Conservation (phyloP, 2,113 vertebrate genomes). For the Alligator sinensis region DNA sequence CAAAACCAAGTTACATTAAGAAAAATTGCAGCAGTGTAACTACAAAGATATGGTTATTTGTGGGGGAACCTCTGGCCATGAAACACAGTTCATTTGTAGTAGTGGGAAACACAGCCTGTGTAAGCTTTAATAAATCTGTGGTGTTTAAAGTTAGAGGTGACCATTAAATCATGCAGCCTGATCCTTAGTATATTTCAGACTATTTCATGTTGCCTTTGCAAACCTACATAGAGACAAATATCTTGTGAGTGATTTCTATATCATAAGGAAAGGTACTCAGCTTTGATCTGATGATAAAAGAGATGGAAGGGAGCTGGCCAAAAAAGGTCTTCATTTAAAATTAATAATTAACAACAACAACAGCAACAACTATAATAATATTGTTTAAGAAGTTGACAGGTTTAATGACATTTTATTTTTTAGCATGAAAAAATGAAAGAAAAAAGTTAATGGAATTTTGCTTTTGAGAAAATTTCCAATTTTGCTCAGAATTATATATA, state of each 20-base stretch:
- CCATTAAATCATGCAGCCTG: not conserved
- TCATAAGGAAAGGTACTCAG: not conserved
- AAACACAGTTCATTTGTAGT: too few relatives aligned
- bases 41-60: not conserved
- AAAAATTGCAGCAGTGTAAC: not conserved
- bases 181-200: not conserved
- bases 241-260: not conserved
- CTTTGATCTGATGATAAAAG: not conserved
- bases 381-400: too few relatives aligned
- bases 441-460: too few relatives aligned
- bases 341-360: too few relatives aligned
- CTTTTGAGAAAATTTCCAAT: too few relatives aligned
- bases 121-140: not conserved
- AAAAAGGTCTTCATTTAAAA: too few relatives aligned
- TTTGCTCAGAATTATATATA: too few relatives aligned
- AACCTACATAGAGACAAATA: not conserved
- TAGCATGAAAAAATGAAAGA: too few relatives aligned
- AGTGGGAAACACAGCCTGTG: too few relatives aligned
- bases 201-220: not conserved
- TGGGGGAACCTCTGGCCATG: not conserved
- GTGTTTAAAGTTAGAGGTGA: not conserved
- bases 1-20: not conserved
- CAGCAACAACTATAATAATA: too few relatives aligned
- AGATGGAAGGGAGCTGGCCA: too few relatives aligned
- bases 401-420: too few relatives aligned